phyloP scores from a whole-genome alignment of 2,113 vertebrate species.

The Panurus biarmicus region DNA sequence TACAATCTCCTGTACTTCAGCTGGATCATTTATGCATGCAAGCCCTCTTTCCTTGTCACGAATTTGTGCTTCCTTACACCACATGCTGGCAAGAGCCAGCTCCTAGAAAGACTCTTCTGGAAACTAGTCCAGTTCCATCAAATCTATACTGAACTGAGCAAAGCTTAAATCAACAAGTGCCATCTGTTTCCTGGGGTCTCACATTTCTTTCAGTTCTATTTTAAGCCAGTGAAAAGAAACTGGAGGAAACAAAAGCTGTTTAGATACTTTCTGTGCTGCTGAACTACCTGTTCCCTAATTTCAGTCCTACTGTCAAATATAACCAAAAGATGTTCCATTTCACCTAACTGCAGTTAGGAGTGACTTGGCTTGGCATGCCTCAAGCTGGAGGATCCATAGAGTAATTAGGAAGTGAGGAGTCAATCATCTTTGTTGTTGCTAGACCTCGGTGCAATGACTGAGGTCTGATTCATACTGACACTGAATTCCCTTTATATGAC shows the following conservation, averaged over 20 bases:
- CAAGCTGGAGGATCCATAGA: not conserved
- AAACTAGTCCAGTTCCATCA: not conserved
- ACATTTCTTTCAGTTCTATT: not conserved
- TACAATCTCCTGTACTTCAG: not conserved
- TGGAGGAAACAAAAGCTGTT: not conserved
- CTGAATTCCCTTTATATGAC: not conserved
- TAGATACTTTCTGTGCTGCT: not conserved
- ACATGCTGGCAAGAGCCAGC: not conserved
- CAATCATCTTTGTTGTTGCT: not conserved
- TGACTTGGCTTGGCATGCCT: not conserved
- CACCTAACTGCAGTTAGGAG: not conserved
- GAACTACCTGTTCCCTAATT: not conserved
- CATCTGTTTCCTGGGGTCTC: not conserved
- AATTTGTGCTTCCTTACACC: not conserved
- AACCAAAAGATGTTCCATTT: not conserved
- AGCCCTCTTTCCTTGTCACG: not conserved
- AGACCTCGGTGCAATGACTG: not conserved
- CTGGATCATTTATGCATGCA: not conserved
- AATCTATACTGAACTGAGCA: not conserved
- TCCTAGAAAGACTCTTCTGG: not conserved
- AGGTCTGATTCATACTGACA: constrained; percentile 8
- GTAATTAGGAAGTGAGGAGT: not conserved
- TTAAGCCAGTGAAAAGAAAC: not conserved
- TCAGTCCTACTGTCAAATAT: not conserved
- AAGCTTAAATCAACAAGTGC: not conserved